Percentiles rank a stretch among this genome's conserved stretches.
phyloP scores from a whole-genome alignment of 2,113 vertebrate genomes.

The Seriola rivoliana region DNA sequence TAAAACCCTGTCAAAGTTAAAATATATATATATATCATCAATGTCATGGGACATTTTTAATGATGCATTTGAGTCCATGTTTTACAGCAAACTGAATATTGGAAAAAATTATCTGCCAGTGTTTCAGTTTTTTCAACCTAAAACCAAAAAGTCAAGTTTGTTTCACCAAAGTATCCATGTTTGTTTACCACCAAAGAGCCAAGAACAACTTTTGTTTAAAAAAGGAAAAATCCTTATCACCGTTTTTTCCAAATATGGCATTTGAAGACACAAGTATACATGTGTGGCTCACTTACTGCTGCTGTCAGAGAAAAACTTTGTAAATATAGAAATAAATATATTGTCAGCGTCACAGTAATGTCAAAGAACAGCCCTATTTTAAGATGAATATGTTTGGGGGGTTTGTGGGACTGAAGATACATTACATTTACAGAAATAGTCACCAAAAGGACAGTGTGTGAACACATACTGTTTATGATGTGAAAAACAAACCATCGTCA shows the following conservation, averaged over 20 bases:
- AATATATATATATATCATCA: too few relatives aligned
- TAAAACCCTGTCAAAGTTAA: background rate
- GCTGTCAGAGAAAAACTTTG: conserved; percentile 42
- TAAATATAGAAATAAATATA: conserved; percentile 59
- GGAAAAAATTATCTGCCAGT: background rate
- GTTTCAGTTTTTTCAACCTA: background rate
- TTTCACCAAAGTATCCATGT: background rate
- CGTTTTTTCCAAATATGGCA: background rate
- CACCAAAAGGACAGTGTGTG: background rate
- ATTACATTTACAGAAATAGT: background rate
- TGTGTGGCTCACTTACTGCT: conserved; percentile 19
- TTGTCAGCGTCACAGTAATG: conserved; percentile 13
- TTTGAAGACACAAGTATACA: conserved; percentile 14
- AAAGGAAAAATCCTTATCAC: background rate
- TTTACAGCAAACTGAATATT: background rate
- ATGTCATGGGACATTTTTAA: background rate
- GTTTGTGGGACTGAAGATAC: conserved; percentile 11
- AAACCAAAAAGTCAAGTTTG: background rate
- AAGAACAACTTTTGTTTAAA: background rate
- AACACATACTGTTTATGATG: background rate
- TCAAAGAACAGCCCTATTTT: background rate
- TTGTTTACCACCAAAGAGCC: background rate
- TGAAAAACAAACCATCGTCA: background rate
- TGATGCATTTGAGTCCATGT: background rate
- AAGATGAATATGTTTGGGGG: background rate